Base-by-base conservation (phyloP, 2,797 vertebrate genomes). In the Phrynocephalus guinanensis region DNA sequence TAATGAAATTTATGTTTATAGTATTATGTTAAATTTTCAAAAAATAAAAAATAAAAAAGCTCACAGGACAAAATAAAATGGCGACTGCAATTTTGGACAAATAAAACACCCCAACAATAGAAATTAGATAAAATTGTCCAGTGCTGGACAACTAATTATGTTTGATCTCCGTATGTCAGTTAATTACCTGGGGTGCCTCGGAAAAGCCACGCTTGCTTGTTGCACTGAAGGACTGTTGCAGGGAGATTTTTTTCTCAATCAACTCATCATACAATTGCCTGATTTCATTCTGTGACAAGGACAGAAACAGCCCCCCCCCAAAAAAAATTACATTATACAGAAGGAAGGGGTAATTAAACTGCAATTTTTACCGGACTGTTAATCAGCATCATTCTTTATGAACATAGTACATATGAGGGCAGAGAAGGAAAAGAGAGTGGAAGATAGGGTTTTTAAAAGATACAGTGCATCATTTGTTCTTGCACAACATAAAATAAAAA, bases 151-250 rank as follows among this genome's bases (percentile, higher is more conserved):
- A 28, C 60, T 76, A 67, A 77, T 63, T 86, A 38, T 89, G 15
- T 50, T 83, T 88, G 90, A 38, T 81, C 48, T 87, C 82, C 13
- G 0, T 20, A 82, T 76, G 48, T 11, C 0, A 90, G 87, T 67
- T 52, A 89, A 92, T 95, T 97, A 99, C 98, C 98, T 98, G 97
- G 52, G 98, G 96, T 66, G 97, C 97, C 71, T 96, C 90, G n/a
- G 93, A 92, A 92, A 93, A 24, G 88, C 92, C 93, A 75, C 82
- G 89, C 5, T 93, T 92, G 52, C 9, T 80, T 48, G 93, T 90
- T 52, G 95, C 96, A 73, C 95, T 95, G 93, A 96, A 92, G 82
- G 92, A 92, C 52, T 96, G 96, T 1, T 95, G 95, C 77, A 97
- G 87, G 86, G 94, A 67, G n/a, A 93, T 91, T 93, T 95, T 97